Base-by-base conservation (phyloP, 1,140 invertebrate species). In the Chironomus striatipennis region DNA sequence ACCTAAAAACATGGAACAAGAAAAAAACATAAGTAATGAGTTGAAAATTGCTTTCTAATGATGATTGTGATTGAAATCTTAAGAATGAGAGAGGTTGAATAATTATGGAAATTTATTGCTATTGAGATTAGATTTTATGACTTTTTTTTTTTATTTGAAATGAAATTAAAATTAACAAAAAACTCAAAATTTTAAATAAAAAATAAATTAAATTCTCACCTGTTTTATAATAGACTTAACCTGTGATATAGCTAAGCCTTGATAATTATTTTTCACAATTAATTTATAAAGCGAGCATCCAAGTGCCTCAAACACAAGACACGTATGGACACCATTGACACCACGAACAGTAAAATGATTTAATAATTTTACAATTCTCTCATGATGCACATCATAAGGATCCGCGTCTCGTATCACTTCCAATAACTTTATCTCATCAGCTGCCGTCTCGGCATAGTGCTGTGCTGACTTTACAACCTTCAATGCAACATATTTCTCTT, bases 381-480 rank as follows among this genome's bases (percentile, higher is more conserved):
- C 93, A 78, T 96, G 88, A 81, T 94, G 94, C 42, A 90, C 90
- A 87, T 99, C 95, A 73, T 83, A 81, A 8, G 92, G 90, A 86
- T 98, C 97, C 77, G 90, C 92, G 79, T 98, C 94, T 76, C 96
- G 88, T 77, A 98, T 96, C 79, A 93, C 91, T 88, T 93, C 95
- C 75, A 98, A 86, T 79, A 99, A 87, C 84, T 97, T 97, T 79
- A 99, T 99, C 87, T 99, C 98, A 87, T 99, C 98, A 75, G 98
- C 83, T 73, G 98, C 98, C 42, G 97, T 98, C 85, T 99, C 97
- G 74, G 96, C 98, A 81, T 99, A 99, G 85, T 99, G 96, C 74
- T 93, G 90, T 20, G 96, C 96, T 79, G 96, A 98, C 85, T 99
- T 99, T n/a, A 99, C 97, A 76, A 99, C 96, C 87, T 99, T 99